Evolutionary conservation across 2,797 vertebrate species (phyloP), one percentile per base, ranked within the genome.

Genomic region (Buphagus erythrorhynchus): DNA sequence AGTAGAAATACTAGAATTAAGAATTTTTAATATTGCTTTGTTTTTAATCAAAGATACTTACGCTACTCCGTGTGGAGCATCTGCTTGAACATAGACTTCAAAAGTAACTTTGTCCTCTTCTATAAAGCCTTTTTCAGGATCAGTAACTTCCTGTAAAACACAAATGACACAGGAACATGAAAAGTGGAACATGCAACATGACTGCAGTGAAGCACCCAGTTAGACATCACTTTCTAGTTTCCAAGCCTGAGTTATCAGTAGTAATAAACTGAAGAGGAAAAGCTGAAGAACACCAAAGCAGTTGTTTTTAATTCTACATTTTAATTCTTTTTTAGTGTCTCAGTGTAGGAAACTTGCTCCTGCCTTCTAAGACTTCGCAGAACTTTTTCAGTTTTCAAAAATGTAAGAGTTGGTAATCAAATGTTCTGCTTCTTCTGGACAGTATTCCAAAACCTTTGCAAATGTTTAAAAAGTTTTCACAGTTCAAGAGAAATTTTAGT

Each of bases 71-170:
- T 99, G 99, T 35, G 99, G 99, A 89, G 99, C 99, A 91, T 99
- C 99, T 28, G 99, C 99, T 97, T 99, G 99, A 81, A 99, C 99
- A 51, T 99, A 99, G 92, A 99, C 99, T 98, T 99, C 99, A 96
- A 99, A 99, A 55, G 99, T 99, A 95, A 99, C 99, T 98, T 99
- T 99, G 97, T 99, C 99, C 29, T 99, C 99, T 80, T 99, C 99
- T 73, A 99, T 97, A 96, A 99, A 99, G 88, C 99, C 99, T 97
- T 99, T 99, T 96, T 99, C 99, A 87, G 99, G 99, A 98, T 99
- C 99, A 52, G 99, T 99, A 97, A 99, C 99, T 97, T 99, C 99
- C 99, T 99, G 86, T 90, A 96, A 87, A 93, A 71, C 24, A 91
- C 21, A 7, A 93, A 67, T 7, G 19, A 95, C 63, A 85, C 15